Evolutionary conservation across 1,140 invertebrate species (phyloP).

Genomic region (Lasaia peninsularis): DNA sequence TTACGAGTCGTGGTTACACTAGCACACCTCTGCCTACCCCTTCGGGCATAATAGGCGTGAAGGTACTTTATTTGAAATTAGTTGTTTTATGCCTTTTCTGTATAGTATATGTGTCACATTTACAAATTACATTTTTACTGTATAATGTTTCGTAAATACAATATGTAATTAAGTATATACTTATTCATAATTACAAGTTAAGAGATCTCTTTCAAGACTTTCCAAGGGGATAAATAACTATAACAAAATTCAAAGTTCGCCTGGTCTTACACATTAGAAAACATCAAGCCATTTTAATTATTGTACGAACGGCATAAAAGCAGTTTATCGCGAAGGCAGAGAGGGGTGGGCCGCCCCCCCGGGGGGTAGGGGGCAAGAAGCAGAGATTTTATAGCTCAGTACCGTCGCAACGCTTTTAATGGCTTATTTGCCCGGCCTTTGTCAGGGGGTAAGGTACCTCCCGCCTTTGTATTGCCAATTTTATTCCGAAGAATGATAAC

Average conservation of each 20-base stretch:
- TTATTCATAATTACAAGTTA: no score
- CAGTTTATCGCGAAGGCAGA: constrained; percentile 55
- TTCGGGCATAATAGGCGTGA: no score
- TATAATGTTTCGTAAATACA: neutral
- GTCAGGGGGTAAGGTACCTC: constrained; percentile 45
- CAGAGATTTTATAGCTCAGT: constrained; percentile 70
- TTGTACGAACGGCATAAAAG: constrained; percentile 66
- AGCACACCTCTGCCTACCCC: no score
- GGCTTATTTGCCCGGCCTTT: constrained; percentile 71
- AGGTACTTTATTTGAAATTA: no score
- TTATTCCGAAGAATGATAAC: constrained; percentile 65
- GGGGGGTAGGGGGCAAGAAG: constrained; percentile 56
- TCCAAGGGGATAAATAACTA: neutral
- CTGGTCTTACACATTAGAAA: constrained; percentile 56
- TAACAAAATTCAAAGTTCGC: constrained; percentile 13
- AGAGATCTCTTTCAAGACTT: neutral
- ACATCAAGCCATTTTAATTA: constrained; percentile 72
- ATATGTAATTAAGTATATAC: neutral
- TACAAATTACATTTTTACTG: no score
- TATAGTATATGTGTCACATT: no score
- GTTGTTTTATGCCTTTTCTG: no score
- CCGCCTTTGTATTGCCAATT: constrained; percentile 60
- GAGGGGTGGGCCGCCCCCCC: constrained; percentile 28
- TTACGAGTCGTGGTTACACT: no score
- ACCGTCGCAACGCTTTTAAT: constrained; percentile 69